Evolutionary conservation across 1,140 invertebrate genomes (phyloP), one percentile per base, ranked within the genome.

Genomic region (Bombus confusus): DNA sequence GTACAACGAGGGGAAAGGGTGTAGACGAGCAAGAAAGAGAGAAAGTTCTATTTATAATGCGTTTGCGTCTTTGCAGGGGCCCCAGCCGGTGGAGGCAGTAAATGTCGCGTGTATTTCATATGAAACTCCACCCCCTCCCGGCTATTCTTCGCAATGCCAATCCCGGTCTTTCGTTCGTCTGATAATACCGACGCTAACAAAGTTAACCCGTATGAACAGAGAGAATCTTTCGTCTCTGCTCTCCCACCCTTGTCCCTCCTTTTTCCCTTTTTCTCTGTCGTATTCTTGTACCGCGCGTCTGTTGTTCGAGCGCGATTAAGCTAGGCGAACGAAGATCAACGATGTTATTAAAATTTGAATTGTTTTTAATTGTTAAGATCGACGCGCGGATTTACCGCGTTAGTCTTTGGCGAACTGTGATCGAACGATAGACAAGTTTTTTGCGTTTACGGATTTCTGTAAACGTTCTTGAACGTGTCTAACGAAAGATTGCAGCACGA

Each of bases 71-170:
- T 91, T 91, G 88, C 91, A 89, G 90, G 86, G 92, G 87, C 92
- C 91, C 93, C 80, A 83, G 94, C 92, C 94, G 93, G 92, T 93
- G 91, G 89, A 94, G 91, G 94, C 93, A 94, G 93, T 95, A 95
- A 95, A 95, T 92, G 95, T 95, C 95, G 93, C 92, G 95, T 95
- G 95, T 95, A 95, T 95, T 95, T 95, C 94, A 95, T 94, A 94
- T 86, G 93, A 93, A 92, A 94, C 94, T 95, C 93, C 94, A 95
- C 93, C 94, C 93, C 91, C 93, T 91, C 92, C 86, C 83, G 83
- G 81, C 90, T 69, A 59, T 91, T 91, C 90, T 82, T 90, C 91
- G 92, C 91, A 93, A 93, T 94, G 93, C 94, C 94, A 94, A 94
- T 94, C 94, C 93, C 84, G 90, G 87, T 91, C 88, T 90, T 93